Evolutionary conservation across 2,888 invertebrate genomes (phyloP).

Genomic region (Psylliodes chrysocephalus): DNA sequence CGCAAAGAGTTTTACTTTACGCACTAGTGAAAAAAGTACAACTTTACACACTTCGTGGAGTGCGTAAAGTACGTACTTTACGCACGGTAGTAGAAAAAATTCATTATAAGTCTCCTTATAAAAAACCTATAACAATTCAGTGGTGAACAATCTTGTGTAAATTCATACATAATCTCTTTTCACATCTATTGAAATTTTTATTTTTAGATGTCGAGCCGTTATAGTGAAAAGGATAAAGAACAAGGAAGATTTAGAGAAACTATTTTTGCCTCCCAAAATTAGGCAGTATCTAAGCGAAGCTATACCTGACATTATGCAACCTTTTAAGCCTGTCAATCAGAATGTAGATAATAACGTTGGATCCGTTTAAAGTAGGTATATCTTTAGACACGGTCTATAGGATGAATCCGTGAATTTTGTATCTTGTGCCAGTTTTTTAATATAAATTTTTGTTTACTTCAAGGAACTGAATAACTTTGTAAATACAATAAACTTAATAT

Average conservation of each 20-base stretch:
- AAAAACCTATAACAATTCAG: no score
- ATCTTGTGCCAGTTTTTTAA: neutral
- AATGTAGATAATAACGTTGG: constrained; percentile 49
- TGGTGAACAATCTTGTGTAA: no score
- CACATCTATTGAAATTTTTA: no score
- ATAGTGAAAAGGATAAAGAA: constrained; percentile 69
- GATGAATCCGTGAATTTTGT: constrained; percentile 4
- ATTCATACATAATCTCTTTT: no score
- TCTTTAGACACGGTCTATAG: neutral
- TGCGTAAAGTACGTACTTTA: no score
- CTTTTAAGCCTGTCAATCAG: constrained; percentile 59
- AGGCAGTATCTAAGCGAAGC: constrained; percentile 69
- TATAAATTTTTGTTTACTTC: neutral
- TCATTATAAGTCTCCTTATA: no score
- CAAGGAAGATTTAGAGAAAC: constrained; percentile 66
- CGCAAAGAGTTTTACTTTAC: no score
- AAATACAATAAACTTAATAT: neutral
- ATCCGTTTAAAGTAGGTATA: constrained; percentile 39
- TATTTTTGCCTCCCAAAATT: constrained; percentile 70
- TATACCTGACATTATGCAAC: constrained; percentile 61
- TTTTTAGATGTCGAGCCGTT: constrained; percentile 68
- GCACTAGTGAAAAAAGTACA: no score
- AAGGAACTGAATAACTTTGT: neutral
- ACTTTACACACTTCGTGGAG: no score
- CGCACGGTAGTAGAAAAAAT: no score